Base-by-base conservation (phyloP, 1,140 invertebrate genomes). In the Lerema accius region DNA sequence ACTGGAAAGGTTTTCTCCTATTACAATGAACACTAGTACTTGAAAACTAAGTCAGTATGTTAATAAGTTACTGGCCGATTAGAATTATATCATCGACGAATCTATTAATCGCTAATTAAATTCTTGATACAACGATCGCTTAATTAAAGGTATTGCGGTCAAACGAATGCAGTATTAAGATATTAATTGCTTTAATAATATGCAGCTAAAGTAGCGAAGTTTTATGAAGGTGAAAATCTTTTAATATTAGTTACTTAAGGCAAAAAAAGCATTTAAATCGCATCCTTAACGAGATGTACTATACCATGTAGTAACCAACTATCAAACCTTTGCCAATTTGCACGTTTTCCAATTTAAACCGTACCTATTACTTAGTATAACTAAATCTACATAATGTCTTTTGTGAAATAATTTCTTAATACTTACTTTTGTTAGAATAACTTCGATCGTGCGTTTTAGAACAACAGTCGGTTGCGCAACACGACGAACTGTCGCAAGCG, bases 361-460 rank as follows among this genome's bases (percentile, higher is more conserved):
- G n/a, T n/a, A n/a, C n/a, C n/a, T n/a, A n/a, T n/a, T n/a, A n/a
- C n/a, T n/a, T n/a, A n/a, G n/a, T n/a, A n/a, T n/a, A n/a, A n/a
- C n/a, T n/a, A n/a, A n/a, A n/a, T n/a, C n/a, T n/a, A n/a, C n/a
- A n/a, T n/a, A n/a, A n/a, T n/a, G n/a, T n/a, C n/a, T n/a, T n/a
- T n/a, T n/a, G n/a, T 23, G 19, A 23, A 23, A 23, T 3, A 2
- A 23, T 3, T 23, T 23, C 19, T 23, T 23, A 23, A 23, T 23
- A 23, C 5, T 23, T 46, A 11, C 43, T 16, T 42, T 55, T 55
- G 42, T 43, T 19, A 37, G 19, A 45, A 28, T 45, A 9, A 5
- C 26, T 58, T 46, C 42, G 42, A 46, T 35, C 55, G 55, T 58
- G 53, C 26, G 26, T 58, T 58, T 58, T 58, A 45, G 40, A 58